Evolutionary conservation across 2,113 vertebrate genomes (phyloP).

Genomic region (Antigone vipio): DNA sequence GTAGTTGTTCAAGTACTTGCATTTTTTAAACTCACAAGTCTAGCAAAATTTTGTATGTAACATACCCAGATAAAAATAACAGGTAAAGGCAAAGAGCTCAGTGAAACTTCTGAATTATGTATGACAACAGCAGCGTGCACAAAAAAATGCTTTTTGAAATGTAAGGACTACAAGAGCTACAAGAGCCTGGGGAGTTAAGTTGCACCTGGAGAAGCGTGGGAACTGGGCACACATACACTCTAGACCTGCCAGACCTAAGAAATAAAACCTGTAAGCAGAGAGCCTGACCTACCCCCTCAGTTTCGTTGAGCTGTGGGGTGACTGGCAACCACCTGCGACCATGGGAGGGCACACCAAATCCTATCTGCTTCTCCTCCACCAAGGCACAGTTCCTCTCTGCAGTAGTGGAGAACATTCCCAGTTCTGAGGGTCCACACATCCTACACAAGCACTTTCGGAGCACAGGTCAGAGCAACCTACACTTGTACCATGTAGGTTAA

Average conservation of each 20-base stretch:
- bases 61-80: not conserved
- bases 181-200: not conserved
- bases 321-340: not conserved
- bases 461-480: not conserved
- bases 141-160: not conserved
- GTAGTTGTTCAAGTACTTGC: not conserved
- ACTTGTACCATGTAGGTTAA: not conserved
- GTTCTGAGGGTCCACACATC: not conserved
- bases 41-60: not conserved
- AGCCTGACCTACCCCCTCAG: not conserved
- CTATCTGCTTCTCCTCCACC: not conserved
- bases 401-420: not conserved
- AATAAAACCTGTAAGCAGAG: not conserved
- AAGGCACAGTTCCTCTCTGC: not conserved
- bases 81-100: not conserved
- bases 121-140: accelerated
- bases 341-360: not conserved
- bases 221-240: not conserved
- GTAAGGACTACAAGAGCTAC: not conserved
- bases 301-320: not conserved
- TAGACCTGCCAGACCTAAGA: not conserved
- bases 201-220: not conserved
- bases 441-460: not conserved
- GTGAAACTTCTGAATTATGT: not conserved
- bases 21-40: not conserved